phyloP scores from a whole-genome alignment of 2,113 vertebrate species.

The Brachirus orientalis region DNA sequence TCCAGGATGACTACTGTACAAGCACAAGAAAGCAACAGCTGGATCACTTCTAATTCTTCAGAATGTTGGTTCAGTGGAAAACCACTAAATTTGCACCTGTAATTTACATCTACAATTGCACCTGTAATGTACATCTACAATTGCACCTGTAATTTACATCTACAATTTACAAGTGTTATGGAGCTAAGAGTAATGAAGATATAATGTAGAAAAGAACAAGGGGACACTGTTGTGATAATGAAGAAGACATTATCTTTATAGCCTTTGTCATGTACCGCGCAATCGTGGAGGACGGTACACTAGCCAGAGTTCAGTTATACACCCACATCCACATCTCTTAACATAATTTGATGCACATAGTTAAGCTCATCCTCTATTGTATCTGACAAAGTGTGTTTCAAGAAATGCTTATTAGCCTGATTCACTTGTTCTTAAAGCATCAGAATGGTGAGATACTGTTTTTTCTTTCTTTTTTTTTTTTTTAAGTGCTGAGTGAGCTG shows the following conservation, averaged over 20 bases:
- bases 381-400: constrained; percentile 31
- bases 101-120: neutral
- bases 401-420: constrained; percentile 53
- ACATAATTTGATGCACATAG: constrained; percentile 46
- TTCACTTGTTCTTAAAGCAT: constrained; percentile 52
- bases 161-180: no score
- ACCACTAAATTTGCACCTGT: neutral
- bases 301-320: constrained; percentile 8
- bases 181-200: neutral
- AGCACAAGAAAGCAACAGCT: no score
- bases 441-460: constrained; percentile 53
- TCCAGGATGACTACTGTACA: no score
- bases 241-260: constrained; percentile 7
- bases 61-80: no score
- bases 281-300: constrained; percentile 2
- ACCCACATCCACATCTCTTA: constrained; percentile 15
- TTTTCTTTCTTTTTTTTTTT: constrained; percentile 14
- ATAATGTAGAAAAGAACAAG: constrained; percentile 5
- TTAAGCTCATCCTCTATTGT: constrained; percentile 54
- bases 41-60: no score
- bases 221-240: neutral
- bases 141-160: neutral
- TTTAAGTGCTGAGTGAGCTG: constrained; percentile 59
- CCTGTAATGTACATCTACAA: neutral
- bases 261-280: constrained; percentile 3